Evolutionary conservation across 2,113 vertebrate species (phyloP).

Genomic region (Todiramphus saurophagus): DNA sequence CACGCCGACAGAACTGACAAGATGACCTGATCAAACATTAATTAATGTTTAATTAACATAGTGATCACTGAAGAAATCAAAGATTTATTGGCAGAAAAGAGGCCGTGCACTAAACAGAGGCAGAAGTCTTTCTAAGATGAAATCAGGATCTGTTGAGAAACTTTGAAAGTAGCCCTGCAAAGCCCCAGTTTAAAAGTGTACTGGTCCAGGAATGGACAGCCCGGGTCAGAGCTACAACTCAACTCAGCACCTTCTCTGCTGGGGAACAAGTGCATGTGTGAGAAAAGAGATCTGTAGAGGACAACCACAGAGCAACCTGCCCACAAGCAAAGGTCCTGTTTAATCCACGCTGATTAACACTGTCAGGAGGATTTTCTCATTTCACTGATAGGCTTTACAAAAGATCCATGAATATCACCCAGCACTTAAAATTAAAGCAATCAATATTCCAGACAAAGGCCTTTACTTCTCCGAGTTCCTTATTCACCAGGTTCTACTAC

Average conservation of each 20-base stretch:
- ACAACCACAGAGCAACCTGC: neutral
- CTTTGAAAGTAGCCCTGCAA: neutral
- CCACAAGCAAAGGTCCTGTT: neutral
- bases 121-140: neutral
- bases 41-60: neutral
- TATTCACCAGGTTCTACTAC: neutral
- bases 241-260: neutral
- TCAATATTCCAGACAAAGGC: constrained; percentile 36
- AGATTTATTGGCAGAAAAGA: neutral
- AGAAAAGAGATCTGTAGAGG: neutral
- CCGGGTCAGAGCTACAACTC: neutral
- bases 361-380: constrained; percentile 45
- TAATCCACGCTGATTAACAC: constrained; percentile 19
- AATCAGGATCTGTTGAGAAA: neutral
- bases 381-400: constrained; percentile 40
- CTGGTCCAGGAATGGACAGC: neutral
- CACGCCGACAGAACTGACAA: neutral
- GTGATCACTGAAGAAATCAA: neutral
- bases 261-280: accelerated
- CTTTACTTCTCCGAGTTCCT: neutral
- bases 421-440: constrained; percentile 31
- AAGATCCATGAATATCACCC: constrained; percentile 21
- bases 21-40: neutral
- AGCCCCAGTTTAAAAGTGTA: neutral
- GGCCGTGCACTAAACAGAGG: accelerated